Conservation (phyloP, 1,140 invertebrate species). For the Episyrphus balteatus region DNA sequence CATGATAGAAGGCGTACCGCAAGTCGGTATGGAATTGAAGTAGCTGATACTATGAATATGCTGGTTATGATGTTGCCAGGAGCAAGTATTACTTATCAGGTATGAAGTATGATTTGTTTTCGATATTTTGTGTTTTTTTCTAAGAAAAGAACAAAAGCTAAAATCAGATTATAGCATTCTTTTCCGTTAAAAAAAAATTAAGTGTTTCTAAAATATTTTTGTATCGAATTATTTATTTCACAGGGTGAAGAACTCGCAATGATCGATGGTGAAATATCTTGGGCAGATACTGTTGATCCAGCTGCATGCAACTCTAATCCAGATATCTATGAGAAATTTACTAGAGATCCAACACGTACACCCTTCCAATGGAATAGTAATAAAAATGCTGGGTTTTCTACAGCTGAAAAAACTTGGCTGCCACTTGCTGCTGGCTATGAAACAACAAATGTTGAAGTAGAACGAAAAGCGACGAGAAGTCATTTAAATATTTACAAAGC, state of each 20-base stretch:
- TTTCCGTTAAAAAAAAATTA: too few species aligned
- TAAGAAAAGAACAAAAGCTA: not conserved
- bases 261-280: constrained; percentile 43
- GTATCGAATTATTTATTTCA: not conserved
- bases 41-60: constrained; percentile 51
- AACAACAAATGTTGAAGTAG: constrained; percentile 37
- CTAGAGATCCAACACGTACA: constrained; percentile 45
- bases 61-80: constrained; percentile 49
- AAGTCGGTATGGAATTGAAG: constrained; percentile 44
- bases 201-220: not conserved
- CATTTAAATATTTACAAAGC: constrained; percentile 14
- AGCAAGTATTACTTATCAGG: constrained; percentile 54
- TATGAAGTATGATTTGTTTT: not conserved
- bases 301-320: constrained; percentile 9
- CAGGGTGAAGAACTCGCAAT: constrained; percentile 72
- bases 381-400: constrained; percentile 45
- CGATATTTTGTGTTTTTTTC: not conserved
- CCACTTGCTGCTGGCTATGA: constrained; percentile 45
- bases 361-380: constrained; percentile 52
- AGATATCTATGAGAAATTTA: constrained; percentile 9
- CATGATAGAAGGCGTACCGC: constrained; percentile 54
- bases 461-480: constrained; percentile 15
- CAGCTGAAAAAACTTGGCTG: constrained; percentile 49
- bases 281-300: constrained; percentile 34
- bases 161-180: not conserved